phyloP scores from a whole-genome alignment of 2,888 invertebrate genomes.

The Helicoverpa assulta region DNA sequence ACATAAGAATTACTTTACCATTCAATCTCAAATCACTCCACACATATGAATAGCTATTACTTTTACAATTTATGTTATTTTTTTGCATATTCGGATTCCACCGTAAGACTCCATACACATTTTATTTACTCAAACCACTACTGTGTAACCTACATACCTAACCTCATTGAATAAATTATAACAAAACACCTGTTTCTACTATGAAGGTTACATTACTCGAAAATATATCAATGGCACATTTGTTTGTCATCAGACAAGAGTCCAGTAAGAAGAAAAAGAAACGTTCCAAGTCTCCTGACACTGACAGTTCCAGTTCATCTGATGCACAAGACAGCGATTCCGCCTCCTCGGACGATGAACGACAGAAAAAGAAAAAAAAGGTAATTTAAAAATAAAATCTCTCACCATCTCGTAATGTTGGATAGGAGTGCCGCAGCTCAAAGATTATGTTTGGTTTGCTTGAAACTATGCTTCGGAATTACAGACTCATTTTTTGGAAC shows the following conservation, averaged over 20 bases:
- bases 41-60: neutral
- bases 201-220: conserved; percentile 1
- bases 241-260: conserved; percentile 77
- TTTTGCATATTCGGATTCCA: conserved; percentile 1
- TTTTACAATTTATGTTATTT: neutral
- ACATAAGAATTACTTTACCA: too few relatives aligned
- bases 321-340: conserved; percentile 81
- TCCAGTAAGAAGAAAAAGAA: conserved; percentile 90
- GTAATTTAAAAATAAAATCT: conserved; percentile 71
- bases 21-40: neutral
- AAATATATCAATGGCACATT: conserved; percentile 22
- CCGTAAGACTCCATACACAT: conserved; percentile 1
- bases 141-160: neutral
- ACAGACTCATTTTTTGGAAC: conserved; percentile 33
- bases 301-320: conserved; percentile 86
- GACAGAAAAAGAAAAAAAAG: conserved; percentile 85
- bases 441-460: conserved; percentile 69
- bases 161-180: conserved; percentile 16
- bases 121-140: conserved; percentile 1
- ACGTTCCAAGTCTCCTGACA: conserved; percentile 89
- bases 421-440: conserved; percentile 63
- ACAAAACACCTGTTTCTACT: conserved; percentile 32
- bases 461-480: conserved; percentile 44
- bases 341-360: conserved; percentile 79
- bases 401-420: conserved; percentile 47